These are phyloP conservation scores for Drosophila putrida DNA, from an alignment of 2,888 invertebrate species.

Conservation along the genomic window DNA sequence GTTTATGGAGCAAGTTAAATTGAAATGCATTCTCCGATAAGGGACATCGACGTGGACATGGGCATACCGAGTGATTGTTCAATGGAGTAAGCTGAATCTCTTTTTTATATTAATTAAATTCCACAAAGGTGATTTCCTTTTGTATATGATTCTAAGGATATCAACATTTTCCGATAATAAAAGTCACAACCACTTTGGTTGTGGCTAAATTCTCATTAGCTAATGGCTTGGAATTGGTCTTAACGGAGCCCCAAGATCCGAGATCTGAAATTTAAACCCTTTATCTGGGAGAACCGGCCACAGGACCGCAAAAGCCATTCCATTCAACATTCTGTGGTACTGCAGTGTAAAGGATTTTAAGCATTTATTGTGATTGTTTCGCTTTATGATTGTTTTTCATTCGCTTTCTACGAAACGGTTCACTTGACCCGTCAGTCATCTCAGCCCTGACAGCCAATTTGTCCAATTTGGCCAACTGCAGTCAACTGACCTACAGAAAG, in stretches of 20 bases:
- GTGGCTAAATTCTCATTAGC: conserved; percentile 64
- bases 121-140: conserved; percentile 59
- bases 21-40: conserved; percentile 72
- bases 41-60: conserved; percentile 18
- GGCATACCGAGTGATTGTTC: conserved; percentile 57
- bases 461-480: background rate
- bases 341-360: conserved; percentile 46
- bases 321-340: conserved; percentile 41
- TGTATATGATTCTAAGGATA: conserved; percentile 17
- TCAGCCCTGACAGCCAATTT: background rate
- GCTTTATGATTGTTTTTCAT: conserved; percentile 49
- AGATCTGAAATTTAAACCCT: conserved; percentile 16
- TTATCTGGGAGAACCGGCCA: conserved; percentile 17
- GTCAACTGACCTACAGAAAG: background rate
- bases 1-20: conserved; percentile 59
- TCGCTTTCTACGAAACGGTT: background rate
- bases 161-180: conserved; percentile 39
- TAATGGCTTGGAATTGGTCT: conserved; percentile 60
- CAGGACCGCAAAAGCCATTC: conserved; percentile 55
- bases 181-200: conserved; percentile 23
- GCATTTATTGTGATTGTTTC: conserved; percentile 72
- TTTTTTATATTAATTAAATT: conserved; percentile 73
- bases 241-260: background rate
- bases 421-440: background rate
- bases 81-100: conserved; percentile 60